Base-by-base conservation (phyloP, 2,113 vertebrate genomes). In the Callithrix jacchus region DNA sequence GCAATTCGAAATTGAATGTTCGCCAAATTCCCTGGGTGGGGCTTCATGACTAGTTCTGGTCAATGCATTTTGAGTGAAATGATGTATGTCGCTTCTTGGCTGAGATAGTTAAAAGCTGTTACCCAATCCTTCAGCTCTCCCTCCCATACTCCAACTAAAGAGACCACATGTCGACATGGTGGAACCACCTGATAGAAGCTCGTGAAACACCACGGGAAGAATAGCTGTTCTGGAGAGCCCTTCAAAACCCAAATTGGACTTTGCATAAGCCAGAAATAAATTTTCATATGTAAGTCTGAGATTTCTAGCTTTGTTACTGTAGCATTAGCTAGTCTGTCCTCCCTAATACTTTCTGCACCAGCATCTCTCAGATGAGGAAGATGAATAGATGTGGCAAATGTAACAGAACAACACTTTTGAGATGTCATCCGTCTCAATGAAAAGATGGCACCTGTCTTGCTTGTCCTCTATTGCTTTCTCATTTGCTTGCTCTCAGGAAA, bases 1-100 rank as follows among this genome's bases (percentile, higher is more conserved):
- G 92, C 88, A 58, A 95, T 83, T 93, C 79, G 70, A 91, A 96
- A 86, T 42, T 81, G 66, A 96, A 79, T 35, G 47, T 37, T 96
- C 27, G 73, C 81, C 58, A 85, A 37, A 77, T 82, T 66, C 21
- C 8, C 81, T 88, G 66, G 77, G 82, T 86, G 71, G 35, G 81
- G 37, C 23, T 84, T 66, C 13, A 30, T 86, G 73, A 87, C 45
- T 42, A 20, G 66, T 64, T 89, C 73, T 83, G 54, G 74, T 89
- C 79, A 66, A 42, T 12, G 58, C 8, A 56, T 66, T 90, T 82
- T 61, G 81, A 92, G 66, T 32, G 64, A 91, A 94, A 94, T 47
- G 77, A 86, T 70, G 27, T 66, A 70, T 58, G 90, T 94, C 66
- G 74, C 40, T 77, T 92, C 25, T 73, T 92, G 64, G 61, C 76